Base-by-base conservation (phyloP, 2,888 invertebrate species). In the Pseudeuparius sepicola region DNA sequence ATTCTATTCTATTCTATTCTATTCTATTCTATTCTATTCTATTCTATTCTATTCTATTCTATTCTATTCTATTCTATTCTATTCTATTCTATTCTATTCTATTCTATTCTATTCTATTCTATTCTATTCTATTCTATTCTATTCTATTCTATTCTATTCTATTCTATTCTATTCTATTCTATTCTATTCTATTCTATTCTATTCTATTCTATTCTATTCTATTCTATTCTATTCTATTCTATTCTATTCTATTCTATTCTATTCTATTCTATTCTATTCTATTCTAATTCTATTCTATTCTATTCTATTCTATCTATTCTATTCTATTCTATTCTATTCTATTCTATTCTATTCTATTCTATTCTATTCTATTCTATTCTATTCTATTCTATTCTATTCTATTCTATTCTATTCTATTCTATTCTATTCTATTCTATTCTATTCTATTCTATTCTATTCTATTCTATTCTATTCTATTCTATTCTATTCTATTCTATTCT, bases 311-410 rank as follows among this genome's bases (percentile, higher is more conserved):
- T n/a, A n/a, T n/a, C n/a, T n/a, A n/a, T 31, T 10, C 31, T 31
- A 14, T 31, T 10, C 31, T 31, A 14, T 31, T 10, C 31, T 31
- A 14, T 31, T 10, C 31, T 31, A 14, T 31, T 10, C 31, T 31
- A 14, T 23, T 10, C 31, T 31, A 14, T 23, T 10, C 31, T 31
- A 14, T 31, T 4, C 31, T 31, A 14, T 31, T 10, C 31, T 31
- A 14, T 31, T 10, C 31, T 31, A 14, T 31, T 10, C 31, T 31
- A 14, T 31, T 10, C 31, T 31, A 14, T 31, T 10, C 31, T 31
- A 14, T 31, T 10, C 31, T 31, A 14, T 31, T 10, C 31, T 31
- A 14, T 31, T 10, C 31, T 31, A 14, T 31, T 7, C 31, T 31
- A 14, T 31, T 10, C 31, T 31, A 14, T 31, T 10, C 31, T 31